Percentiles rank a stretch among this genome's conserved stretches.
Evolutionary conservation across 2,888 invertebrate genomes (phyloP).

Genomic region (Eugnorisma glareosa): DNA sequence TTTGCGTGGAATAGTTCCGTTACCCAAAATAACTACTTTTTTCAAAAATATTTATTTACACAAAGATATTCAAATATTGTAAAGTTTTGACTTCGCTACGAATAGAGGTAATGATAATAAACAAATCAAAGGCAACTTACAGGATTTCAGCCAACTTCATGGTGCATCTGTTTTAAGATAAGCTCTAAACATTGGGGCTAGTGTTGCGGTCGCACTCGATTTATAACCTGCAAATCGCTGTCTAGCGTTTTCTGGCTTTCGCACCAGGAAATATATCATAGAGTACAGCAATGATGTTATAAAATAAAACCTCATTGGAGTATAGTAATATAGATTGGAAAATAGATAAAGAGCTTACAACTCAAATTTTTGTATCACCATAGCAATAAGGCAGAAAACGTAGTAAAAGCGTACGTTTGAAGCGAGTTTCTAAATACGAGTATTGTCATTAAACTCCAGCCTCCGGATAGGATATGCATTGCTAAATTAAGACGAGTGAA

Average conservation of each 20-base stretch:
- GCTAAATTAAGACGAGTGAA: too few relatives aligned
- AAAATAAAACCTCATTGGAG: too few relatives aligned
- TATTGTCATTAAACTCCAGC: too few relatives aligned
- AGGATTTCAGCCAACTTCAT: slow-evolving; percentile 10
- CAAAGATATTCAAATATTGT: neutral
- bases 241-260: neutral
- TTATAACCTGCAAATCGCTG: slow-evolving; percentile 8
- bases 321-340: too few relatives aligned
- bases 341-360: neutral
- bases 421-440: too few relatives aligned
- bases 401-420: neutral
- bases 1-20: too few relatives aligned
- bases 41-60: neutral
- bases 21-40: too few relatives aligned
- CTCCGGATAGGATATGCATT: too few relatives aligned
- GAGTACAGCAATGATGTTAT: too few relatives aligned
- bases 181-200: neutral
- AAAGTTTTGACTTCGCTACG: neutral
- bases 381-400: too few relatives aligned
- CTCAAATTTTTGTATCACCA: neutral
- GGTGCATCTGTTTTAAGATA: neutral
- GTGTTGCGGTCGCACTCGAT: slow-evolving; percentile 5
- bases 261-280: neutral
- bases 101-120: neutral
- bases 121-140: slow-evolving; percentile 14